A percentile compares a stretch with the other conserved stretches of the same genome.
phyloP scores from a whole-genome alignment of 2,797 vertebrate species.

The Scleropages formosus region DNA sequence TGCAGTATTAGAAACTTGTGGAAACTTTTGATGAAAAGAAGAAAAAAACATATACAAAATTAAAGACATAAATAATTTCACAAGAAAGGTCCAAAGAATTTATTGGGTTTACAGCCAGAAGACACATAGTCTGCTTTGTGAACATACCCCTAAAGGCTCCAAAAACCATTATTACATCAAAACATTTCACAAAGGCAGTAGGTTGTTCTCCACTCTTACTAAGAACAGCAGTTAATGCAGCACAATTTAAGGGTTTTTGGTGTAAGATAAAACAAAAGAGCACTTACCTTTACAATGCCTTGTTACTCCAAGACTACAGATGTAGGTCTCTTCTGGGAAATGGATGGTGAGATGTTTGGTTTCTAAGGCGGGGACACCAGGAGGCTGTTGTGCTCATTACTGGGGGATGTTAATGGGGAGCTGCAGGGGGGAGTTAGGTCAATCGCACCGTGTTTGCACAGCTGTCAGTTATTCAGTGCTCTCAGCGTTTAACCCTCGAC shows the following conservation, averaged over 20 bases:
- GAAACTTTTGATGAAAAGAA: too few species aligned
- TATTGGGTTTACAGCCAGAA: too few species aligned
- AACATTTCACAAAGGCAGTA: too few species aligned
- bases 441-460: constrained; percentile 48
- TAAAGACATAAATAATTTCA: too few species aligned
- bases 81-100: too few species aligned
- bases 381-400: constrained; percentile 36
- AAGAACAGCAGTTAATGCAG: too few species aligned
- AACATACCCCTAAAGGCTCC: too few species aligned
- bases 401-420: constrained; percentile 26
- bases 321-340: background rate
- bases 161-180: too few species aligned
- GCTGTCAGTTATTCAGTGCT: constrained; percentile 47
- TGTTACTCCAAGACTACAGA: background rate
- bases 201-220: too few species aligned
- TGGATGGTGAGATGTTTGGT: constrained; percentile 16
- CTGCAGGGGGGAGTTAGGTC: constrained; percentile 24
- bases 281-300: constrained; percentile 32
- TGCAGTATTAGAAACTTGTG: too few species aligned
- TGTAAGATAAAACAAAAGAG: constrained; percentile 7
- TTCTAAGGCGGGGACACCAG: constrained; percentile 26
- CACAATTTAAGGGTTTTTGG: background rate
- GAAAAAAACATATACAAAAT: too few species aligned
- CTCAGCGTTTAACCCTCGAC: background rate
- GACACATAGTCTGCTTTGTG: too few species aligned